Evolutionary conservation across 2,888 invertebrate species (phyloP).

Genomic region (Patella caerulea): DNA sequence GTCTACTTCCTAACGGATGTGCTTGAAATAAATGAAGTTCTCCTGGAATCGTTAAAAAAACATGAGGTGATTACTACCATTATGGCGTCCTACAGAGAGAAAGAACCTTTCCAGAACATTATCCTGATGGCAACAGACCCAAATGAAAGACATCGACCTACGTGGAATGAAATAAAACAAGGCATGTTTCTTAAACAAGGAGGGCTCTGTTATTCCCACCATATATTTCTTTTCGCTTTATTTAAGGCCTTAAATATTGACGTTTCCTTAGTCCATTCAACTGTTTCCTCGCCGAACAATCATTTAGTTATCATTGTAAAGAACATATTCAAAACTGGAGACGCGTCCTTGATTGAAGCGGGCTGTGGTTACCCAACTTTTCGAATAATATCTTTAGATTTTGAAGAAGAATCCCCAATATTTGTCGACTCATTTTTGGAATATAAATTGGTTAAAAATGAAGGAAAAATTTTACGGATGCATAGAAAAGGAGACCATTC

Average conservation of each 20-base stretch:
- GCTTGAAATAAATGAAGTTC: constrained; percentile 22
- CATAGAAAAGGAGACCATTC: constrained; percentile 37
- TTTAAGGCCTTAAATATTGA: constrained; percentile 34
- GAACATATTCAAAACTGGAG: constrained; percentile 34
- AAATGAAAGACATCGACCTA: constrained; percentile 32
- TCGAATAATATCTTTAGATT: constrained; percentile 34
- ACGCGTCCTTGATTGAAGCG: constrained; percentile 36
- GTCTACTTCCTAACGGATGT: constrained; percentile 26
- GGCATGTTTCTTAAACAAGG: constrained; percentile 32
- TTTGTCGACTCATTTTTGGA: constrained; percentile 40
- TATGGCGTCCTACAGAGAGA: constrained; percentile 21
- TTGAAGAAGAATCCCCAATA: constrained; percentile 38
- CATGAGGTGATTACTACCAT: constrained; percentile 29
- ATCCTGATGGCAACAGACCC: constrained; percentile 27
- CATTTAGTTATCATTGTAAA: constrained; percentile 35
- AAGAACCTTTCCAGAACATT: constrained; percentile 40
- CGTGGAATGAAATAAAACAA: constrained; percentile 32
- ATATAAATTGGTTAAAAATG: constrained; percentile 40
- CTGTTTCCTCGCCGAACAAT: constrained; percentile 31
- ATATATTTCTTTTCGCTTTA: constrained; percentile 36
- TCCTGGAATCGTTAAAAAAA: constrained; percentile 18
- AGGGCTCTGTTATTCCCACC: constrained; percentile 42
- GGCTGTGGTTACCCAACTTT: constrained; percentile 42
- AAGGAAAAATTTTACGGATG: constrained; percentile 37
- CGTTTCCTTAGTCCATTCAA: constrained; percentile 27